Evolutionary conservation across 2,113 vertebrate species (phyloP).

Genomic region (Pteruthius melanotis): DNA sequence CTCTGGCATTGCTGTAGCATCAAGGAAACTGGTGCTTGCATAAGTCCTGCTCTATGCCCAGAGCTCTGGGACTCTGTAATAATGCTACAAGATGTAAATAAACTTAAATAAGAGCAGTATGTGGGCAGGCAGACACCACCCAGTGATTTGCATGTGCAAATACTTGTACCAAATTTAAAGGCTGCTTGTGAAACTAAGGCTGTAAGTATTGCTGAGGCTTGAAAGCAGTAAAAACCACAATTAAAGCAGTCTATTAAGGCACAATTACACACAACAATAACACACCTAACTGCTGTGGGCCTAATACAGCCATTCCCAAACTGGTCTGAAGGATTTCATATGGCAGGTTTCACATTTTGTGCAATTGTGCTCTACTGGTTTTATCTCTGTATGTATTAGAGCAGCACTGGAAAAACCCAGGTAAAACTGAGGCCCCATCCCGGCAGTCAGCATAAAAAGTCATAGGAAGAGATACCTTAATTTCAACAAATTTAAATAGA

Average conservation of each 20-base stretch:
- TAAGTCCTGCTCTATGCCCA: neutral
- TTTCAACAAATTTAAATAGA: neutral
- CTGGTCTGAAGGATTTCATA: neutral
- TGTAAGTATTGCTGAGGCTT: neutral
- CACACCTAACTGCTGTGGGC: neutral
- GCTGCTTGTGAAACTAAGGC: neutral
- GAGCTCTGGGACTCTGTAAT: neutral
- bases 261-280: neutral
- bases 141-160: neutral
- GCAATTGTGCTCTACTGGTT: neutral
- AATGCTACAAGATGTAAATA: neutral
- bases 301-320: neutral
- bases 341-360: neutral
- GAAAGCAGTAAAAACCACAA: neutral
- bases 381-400: neutral
- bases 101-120: neutral
- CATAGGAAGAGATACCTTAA: neutral
- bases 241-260: neutral
- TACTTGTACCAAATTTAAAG: neutral
- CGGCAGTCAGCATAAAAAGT: neutral
- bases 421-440: neutral
- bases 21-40: neutral
- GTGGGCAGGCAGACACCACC: neutral
- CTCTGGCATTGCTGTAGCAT: neutral
- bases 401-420: neutral